Conservation (phyloP, 2,113 vertebrate species). For the Struthio camelus region DNA sequence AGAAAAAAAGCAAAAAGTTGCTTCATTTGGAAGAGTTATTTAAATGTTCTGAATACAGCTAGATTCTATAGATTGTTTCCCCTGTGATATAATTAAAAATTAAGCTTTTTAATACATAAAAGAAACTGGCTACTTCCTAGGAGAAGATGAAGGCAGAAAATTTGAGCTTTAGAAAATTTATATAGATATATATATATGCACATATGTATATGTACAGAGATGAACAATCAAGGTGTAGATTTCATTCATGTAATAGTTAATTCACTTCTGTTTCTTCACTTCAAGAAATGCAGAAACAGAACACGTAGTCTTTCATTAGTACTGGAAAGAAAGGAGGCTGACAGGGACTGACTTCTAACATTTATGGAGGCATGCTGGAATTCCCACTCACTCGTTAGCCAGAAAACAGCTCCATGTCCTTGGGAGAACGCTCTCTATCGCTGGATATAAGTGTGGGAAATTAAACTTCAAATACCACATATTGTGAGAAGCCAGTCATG, state of each 20-base stretch:
- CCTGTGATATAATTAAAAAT: not conserved
- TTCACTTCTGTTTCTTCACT: not conserved
- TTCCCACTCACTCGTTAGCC: not conserved
- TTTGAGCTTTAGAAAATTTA: not conserved
- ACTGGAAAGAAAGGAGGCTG: not conserved
- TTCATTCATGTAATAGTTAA: not conserved
- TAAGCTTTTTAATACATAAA: not conserved
- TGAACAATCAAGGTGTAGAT: not conserved
- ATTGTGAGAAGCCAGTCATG: not conserved
- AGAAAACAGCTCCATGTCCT: not conserved
- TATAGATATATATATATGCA: not conserved
- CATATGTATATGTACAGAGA: not conserved
- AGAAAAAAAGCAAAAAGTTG: not conserved
- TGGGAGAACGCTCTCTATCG: too few species aligned
- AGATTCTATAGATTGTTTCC: not conserved
- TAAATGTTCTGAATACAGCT: not conserved
- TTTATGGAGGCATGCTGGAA: not conserved
- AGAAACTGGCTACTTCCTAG: not conserved
- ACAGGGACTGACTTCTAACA: not conserved
- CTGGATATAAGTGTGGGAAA: not conserved
- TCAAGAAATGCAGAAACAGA: not conserved
- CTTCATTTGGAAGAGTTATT: not conserved
- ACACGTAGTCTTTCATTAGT: not conserved
- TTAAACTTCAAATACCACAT: not conserved
- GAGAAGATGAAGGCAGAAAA: not conserved